phyloP scores from a whole-genome alignment of 2,797 vertebrate genomes.

The Enteromius mattozi region DNA sequence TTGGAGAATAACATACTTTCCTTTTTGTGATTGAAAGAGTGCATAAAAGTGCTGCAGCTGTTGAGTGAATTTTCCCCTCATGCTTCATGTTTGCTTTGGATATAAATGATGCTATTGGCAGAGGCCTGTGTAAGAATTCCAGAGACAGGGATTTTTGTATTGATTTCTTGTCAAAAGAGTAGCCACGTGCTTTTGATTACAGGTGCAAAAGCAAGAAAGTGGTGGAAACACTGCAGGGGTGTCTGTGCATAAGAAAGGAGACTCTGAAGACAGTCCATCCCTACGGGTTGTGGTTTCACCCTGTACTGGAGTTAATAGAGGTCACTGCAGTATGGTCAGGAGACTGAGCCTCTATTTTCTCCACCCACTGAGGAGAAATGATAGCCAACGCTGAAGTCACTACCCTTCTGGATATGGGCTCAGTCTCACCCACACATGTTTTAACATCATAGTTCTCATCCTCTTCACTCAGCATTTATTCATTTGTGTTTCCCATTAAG shows the following conservation, averaged over 20 bases:
- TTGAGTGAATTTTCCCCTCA: background rate
- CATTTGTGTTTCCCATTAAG: background rate
- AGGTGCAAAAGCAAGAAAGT: slow-evolving; percentile 40
- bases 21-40: background rate
- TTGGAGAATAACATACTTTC: background rate
- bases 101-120: slow-evolving; percentile 15
- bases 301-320: slow-evolving; percentile 63
- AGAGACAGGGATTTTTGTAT: slow-evolving; percentile 25
- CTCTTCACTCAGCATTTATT: background rate
- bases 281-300: slow-evolving; percentile 60
- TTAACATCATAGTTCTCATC: slow-evolving; percentile 20
- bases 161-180: slow-evolving; percentile 28
- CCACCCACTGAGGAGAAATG: slow-evolving; percentile 46
- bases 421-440: slow-evolving; percentile 40
- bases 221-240: background rate
- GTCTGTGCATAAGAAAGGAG: slow-evolving; percentile 17
- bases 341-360: slow-evolving; percentile 58
- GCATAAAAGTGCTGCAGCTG: background rate
- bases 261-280: slow-evolving; percentile 43
- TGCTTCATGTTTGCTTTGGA: background rate
- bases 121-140: background rate
- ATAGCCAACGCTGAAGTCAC: slow-evolving; percentile 17
- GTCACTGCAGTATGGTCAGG: slow-evolving; percentile 61
- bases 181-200: slow-evolving; percentile 37
- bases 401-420: slow-evolving; percentile 34